These are phyloP conservation scores for Carcina quercana DNA, from an alignment of 2,888 invertebrate species.

Conservation along the genomic window DNA sequence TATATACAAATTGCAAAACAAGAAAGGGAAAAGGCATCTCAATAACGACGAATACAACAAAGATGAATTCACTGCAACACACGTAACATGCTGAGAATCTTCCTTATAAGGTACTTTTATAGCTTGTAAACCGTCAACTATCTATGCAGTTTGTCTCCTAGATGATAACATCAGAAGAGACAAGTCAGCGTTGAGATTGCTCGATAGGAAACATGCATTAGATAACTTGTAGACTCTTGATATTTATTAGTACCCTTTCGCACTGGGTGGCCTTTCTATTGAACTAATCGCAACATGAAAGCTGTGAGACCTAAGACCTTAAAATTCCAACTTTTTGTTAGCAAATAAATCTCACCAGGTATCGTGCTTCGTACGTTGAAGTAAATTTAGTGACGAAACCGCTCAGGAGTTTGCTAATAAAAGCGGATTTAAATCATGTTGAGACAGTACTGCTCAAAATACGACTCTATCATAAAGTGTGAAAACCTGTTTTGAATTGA, in stretches of 20 bases:
- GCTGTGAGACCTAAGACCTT: slow-evolving; percentile 11
- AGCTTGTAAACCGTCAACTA: slow-evolving; percentile 27
- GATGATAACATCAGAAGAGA: slow-evolving; percentile 30
- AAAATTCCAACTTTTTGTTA: slow-evolving; percentile 21
- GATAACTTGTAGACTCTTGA: slow-evolving; percentile 30
- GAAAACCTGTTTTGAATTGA: slow-evolving; percentile 29
- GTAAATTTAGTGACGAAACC: slow-evolving; percentile 39
- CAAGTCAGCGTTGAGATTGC: slow-evolving; percentile 28
- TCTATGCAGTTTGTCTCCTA: slow-evolving; percentile 36
- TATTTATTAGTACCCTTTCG: slow-evolving; percentile 37
- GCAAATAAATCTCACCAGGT: slow-evolving; percentile 24
- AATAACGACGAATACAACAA: slow-evolving; percentile 10
- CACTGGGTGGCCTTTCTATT: slow-evolving; percentile 40
- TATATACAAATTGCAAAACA: too few relatives aligned
- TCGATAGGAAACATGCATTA: slow-evolving; percentile 36
- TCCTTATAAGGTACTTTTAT: slow-evolving; percentile 22
- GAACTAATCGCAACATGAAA: slow-evolving; percentile 22
- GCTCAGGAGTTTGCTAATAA: slow-evolving; percentile 38
- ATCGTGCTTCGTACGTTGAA: slow-evolving; percentile 21
- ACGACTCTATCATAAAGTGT: slow-evolving; percentile 28
- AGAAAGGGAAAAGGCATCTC: too few relatives aligned
- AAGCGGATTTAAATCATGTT: slow-evolving; percentile 39
- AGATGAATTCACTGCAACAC: slow-evolving; percentile 16
- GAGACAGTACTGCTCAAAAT: slow-evolving; percentile 24
- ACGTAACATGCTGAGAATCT: slow-evolving; percentile 15